Base-by-base conservation (phyloP, 2,113 vertebrate species). In the Chaenogobius annularis region DNA sequence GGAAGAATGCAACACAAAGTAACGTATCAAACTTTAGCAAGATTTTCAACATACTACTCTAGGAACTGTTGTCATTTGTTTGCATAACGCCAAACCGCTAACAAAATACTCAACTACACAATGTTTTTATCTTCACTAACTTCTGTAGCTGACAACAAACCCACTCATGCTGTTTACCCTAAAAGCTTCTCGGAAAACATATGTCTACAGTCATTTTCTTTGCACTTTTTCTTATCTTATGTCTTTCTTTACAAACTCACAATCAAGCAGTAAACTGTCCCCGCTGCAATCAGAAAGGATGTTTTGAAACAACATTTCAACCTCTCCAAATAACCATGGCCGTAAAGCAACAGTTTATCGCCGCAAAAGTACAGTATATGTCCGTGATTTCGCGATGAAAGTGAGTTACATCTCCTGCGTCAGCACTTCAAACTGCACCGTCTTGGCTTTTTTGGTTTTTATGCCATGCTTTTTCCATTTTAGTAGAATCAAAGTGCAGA, bases 281-380 rank as follows among this genome's bases (percentile, higher is more conserved):
- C 17, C 17, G 17, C 19, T 2, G 61, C 17, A 43, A 63, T 63
- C 61, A 63, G 8, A 63, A 63, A 43, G 17, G 35, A 63, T 43
- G 61, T n/a, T 37, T 31, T 31, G 19, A 35, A 63, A n/a, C 61
- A 43, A 63, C 35, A 40, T n/a, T 11, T 63, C 13, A 40, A n/a
- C 61, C 61, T 37, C 59, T 10, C 4, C 61, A 43, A 63, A 63
- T 20, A 10, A 35, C 17, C 10, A 35, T 11, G 61, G 37, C 61
- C 19, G 20, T 43, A 63, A n/a, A 43, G 61, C 35, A 63, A 40
- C 61, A n/a, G 61, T 63, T 63, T 63, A 63, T 19, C 17, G 61
- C 37, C 61, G 35, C 40, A n/a, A 63, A 63, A 63, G 35, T 63
- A 55, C 20, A 63, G 35, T 35, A 9, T 37, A 10, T 7, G 26